Conservation (phyloP, 2,888 invertebrate genomes). For the Eustalomyia histrio region DNA sequence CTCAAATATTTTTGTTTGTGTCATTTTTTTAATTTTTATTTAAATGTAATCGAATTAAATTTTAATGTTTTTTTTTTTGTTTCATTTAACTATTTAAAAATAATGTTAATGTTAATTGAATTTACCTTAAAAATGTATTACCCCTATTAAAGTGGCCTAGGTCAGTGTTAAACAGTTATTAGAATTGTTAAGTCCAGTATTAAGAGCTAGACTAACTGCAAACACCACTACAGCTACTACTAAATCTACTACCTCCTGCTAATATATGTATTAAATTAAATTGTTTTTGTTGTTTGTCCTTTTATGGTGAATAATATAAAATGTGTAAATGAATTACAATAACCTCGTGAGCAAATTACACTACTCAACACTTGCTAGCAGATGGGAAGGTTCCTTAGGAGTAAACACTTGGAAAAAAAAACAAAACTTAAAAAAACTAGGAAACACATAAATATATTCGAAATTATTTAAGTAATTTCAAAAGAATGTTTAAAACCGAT, state of each 20-base stretch:
- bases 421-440: not conserved
- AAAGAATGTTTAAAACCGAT: too few relatives aligned
- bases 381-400: not conserved
- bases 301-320: not conserved
- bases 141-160: constrained; percentile 11
- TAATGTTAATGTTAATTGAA: too few relatives aligned
- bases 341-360: constrained; percentile 41
- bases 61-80: not conserved
- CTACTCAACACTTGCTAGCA: constrained; percentile 22
- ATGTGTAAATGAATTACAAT: constrained; percentile 43
- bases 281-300: constrained; percentile 1
- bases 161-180: constrained; percentile 52
- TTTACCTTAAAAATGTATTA: not conserved
- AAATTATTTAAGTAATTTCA: too few relatives aligned
- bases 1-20: not conserved
- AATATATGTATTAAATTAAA: too few relatives aligned
- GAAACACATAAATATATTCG: too few relatives aligned
- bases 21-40: not conserved
- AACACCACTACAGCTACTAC: not conserved
- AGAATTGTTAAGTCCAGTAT: not conserved
- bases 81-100: not conserved
- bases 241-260: too few relatives aligned
- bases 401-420: too few relatives aligned
- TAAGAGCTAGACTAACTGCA: not conserved
- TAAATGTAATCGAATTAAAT: not conserved